phyloP scores from a whole-genome alignment of 2,113 vertebrate species.

The Ictalurus punctatus region DNA sequence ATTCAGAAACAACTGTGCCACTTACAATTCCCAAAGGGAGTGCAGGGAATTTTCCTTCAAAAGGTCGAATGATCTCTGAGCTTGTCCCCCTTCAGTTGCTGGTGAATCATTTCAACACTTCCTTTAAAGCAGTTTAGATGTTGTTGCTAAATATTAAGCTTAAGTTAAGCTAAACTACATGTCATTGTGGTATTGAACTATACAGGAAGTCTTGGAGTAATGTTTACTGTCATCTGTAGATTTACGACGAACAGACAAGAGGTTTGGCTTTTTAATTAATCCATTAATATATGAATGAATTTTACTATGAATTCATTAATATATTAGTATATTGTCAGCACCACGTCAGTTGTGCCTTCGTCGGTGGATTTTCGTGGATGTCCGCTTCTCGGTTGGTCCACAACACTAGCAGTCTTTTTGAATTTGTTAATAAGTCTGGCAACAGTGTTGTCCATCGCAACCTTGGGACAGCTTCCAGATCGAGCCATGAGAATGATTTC shows the following conservation, averaged over 20 bases:
- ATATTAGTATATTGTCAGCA: not conserved
- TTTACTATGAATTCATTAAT: not conserved
- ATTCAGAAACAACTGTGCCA: not conserved
- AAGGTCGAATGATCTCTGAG: not conserved
- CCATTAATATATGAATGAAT: not conserved
- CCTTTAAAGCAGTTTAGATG: not conserved
- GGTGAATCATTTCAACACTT: slow-evolving; percentile 21
- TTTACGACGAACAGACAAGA: not conserved
- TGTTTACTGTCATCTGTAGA: not conserved
- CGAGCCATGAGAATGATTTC: too few relatives aligned
- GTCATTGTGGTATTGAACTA: not conserved
- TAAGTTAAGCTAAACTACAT: not conserved
- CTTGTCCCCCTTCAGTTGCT: too few relatives aligned
- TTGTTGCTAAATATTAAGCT: not conserved
- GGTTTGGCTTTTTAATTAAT: not conserved
- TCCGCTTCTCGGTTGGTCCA: too few relatives aligned
- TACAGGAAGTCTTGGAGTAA: not conserved
- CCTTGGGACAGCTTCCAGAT: too few relatives aligned
- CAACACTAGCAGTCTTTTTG: too few relatives aligned
- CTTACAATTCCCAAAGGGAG: not conserved
- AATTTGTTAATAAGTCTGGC: too few relatives aligned
- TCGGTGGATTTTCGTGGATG: too few relatives aligned
- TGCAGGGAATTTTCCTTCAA: not conserved
- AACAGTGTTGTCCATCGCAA: too few relatives aligned
- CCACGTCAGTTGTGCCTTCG: too few relatives aligned